phyloP scores from a whole-genome alignment of 2,888 invertebrate genomes.

The Lochmaea crataegi region DNA sequence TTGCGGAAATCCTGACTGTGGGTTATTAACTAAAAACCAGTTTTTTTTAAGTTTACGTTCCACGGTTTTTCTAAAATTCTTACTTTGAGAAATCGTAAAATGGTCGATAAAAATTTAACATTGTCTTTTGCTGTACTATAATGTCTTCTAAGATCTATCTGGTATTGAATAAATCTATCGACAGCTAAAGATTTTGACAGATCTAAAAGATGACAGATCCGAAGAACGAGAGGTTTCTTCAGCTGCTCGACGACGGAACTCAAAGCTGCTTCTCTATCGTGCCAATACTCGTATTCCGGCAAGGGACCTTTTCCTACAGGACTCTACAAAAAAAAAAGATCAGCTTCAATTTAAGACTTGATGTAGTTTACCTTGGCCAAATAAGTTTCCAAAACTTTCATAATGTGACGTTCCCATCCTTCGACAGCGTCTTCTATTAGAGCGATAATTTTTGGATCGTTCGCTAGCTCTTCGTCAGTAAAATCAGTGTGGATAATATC shows the following conservation, averaged over 20 bases:
- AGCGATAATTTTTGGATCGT: conserved; percentile 67
- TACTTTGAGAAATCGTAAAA: conserved; percentile 79
- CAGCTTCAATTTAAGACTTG: too few species aligned
- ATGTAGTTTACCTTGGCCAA: conserved; percentile 66
- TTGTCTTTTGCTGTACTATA: conserved; percentile 83
- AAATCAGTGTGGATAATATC: conserved; percentile 60
- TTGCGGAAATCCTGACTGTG: conserved; percentile 73
- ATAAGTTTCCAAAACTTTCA: conserved; percentile 69
- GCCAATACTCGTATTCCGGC: conserved; percentile 89
- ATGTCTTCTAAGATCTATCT: conserved; percentile 73
- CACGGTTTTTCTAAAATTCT: conserved; percentile 4
- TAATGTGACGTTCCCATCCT: conserved; percentile 76
- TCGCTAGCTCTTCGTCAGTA: conserved; percentile 58
- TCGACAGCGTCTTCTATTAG: conserved; percentile 73
- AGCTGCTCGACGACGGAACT: conserved; percentile 85
- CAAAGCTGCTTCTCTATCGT: conserved; percentile 81
- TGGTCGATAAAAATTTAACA: conserved; percentile 79
- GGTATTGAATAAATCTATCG: conserved; percentile 72
- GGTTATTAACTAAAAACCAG: conserved; percentile 57
- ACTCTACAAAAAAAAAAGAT: conserved; percentile 59
- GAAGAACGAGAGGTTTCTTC: conserved; percentile 75
- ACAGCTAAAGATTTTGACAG: conserved; percentile 68
- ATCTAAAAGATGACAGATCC: conserved; percentile 72
- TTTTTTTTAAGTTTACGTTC: neutral
- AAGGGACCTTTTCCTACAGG: conserved; percentile 82